Evolutionary conservation across 2,797 vertebrate species (phyloP), one percentile per base, ranked within the genome.

Genomic region (Fistularia tabacaria): DNA sequence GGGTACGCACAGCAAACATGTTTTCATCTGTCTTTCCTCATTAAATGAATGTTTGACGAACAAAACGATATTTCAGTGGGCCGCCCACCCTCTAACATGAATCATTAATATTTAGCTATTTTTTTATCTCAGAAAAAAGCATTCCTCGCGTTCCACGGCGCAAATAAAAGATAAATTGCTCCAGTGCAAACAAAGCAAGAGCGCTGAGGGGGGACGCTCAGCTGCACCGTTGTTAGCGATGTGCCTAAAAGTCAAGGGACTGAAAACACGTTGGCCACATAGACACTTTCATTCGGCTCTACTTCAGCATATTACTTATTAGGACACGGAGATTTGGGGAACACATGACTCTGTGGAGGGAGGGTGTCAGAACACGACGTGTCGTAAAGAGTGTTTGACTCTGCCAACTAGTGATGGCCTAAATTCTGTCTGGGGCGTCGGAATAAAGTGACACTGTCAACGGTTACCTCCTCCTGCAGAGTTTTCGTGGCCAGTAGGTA

Each of bases 401-500:
- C 25, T 66, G 14, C 63, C 69, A 73, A 73, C 66, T 76, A 77
- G 80, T 66, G 62, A 73, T 57, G 66, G 51, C 66, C 68, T 46
- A 49, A 13, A 73, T 63, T 56, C 45, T 66, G 39, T 10, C 39
- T 40, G 39, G 39, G 8, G 13, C 1, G 1, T 15, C 39, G 47
- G 6, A 53, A 2, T 9, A 64, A 36, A 25, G 39, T 36, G 56
- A 44, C 3, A 12, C 3, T 38, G 25, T 36, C 14, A 11, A 38
- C 46, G 8, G 10, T 79, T 91, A 98, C 97, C 95, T 97, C 92
- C 39, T 94, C 94, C 72, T 97, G 92, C 61, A 96, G 88, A 52
- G 85, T 91, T 77, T 87, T 67, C 53, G 88, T 70, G 11, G 86
- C 60, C 76, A 90, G 69, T 10, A 82, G 84, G 25, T 88, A 89